Evolutionary conservation across 2,888 invertebrate genomes (phyloP).

Genomic region (Drosophila parthenogenetica): DNA sequence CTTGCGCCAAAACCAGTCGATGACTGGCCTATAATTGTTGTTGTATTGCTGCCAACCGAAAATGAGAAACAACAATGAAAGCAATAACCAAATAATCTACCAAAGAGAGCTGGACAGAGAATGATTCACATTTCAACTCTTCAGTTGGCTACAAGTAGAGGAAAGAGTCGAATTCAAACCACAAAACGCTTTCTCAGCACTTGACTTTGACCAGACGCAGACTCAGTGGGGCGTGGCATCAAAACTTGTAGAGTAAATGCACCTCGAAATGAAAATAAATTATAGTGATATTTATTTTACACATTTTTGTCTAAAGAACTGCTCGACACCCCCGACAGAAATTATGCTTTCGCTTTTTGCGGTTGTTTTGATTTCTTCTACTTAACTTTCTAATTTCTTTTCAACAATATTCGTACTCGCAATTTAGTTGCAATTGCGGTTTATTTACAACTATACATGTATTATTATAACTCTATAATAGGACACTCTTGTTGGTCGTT

Average conservation of each 20-base stretch:
- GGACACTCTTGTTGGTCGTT: conserved; percentile 12
- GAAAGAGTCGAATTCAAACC: conserved; percentile 23
- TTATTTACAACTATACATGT: conserved; percentile 18
- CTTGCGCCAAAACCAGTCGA: conserved; percentile 72
- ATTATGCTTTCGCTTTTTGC: conserved; percentile 20
- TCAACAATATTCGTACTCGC: conserved; percentile 58
- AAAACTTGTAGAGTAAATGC: conserved; percentile 33
- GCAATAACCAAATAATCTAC: conserved; percentile 39
- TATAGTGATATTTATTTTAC: conserved; percentile 45
- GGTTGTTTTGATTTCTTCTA: conserved; percentile 4
- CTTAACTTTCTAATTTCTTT: conserved; percentile 4
- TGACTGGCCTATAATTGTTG: conserved; percentile 37
- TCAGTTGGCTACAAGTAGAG: not conserved
- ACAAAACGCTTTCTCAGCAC: conserved; percentile 67
- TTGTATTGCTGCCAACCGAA: conserved; percentile 24
- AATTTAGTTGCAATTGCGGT: conserved; percentile 34
- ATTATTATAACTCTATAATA: conserved; percentile 27
- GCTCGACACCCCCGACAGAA: not conserved
- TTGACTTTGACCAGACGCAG: conserved; percentile 43
- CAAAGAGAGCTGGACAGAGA: conserved; percentile 37
- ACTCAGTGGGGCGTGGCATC: conserved; percentile 46
- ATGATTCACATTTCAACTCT: conserved; percentile 56
- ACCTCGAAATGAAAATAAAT: conserved; percentile 24
- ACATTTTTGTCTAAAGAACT: conserved; percentile 49
- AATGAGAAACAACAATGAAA: conserved; percentile 35